phyloP scores from a whole-genome alignment of 2,113 vertebrate species.

The Hassar affinis region DNA sequence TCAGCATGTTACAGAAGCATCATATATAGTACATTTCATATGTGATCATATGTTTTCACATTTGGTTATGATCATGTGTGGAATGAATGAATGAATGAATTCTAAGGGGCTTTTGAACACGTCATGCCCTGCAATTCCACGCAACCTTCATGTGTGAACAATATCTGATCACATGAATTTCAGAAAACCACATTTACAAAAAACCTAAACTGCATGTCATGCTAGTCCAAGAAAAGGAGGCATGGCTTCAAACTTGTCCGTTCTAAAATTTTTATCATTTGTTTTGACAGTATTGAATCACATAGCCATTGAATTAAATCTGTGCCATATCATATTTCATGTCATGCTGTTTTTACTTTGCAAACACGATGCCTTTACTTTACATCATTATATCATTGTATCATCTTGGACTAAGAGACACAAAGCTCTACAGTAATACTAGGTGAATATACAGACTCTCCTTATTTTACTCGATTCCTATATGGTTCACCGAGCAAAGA shows the following conservation, averaged over 20 bases:
- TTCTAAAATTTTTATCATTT: neutral
- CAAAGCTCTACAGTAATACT: neutral
- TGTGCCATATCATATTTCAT: neutral
- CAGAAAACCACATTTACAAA: neutral
- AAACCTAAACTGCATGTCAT: too few species aligned
- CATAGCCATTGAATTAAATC: neutral
- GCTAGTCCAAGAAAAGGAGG: neutral
- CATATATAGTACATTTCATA: neutral
- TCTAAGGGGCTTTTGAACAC: neutral
- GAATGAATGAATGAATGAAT: too few species aligned
- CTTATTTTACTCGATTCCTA: neutral
- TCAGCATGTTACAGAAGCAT: neutral
- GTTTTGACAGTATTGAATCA: neutral
- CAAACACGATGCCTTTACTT: neutral
- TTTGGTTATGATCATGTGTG: neutral
- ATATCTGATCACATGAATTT: neutral
- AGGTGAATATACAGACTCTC: neutral
- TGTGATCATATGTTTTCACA: neutral
- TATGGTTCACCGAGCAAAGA: neutral
- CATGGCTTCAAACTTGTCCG: neutral
- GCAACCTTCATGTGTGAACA: neutral
- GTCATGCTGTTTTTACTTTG: neutral
- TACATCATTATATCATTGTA: neutral
- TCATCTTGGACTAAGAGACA: neutral
- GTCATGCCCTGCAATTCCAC: neutral